Evolutionary conservation across 2,888 invertebrate genomes (phyloP), one percentile per base, ranked within the genome.

Genomic region (Lasioglossum zephyrum): DNA sequence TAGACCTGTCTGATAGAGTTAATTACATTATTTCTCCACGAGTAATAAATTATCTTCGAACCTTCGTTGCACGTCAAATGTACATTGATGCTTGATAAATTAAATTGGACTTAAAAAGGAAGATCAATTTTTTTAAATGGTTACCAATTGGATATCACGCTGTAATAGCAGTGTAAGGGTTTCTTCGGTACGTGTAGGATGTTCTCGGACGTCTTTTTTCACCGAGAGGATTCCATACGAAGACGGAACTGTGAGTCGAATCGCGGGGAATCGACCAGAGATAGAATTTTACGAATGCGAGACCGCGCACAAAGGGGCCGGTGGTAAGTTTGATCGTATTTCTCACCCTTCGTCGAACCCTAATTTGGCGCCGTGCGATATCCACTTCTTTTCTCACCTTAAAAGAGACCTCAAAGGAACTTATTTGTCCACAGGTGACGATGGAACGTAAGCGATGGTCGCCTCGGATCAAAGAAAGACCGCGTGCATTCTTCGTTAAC

Each of bases 361-460:
- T n/a, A 36, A 49, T 53, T 36, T n/a, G 81, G 53, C 41, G 66
- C 22, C 73, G 66, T 83, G 73, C 63, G 44, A 44, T 73, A 73
- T 47, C 31, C 73, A 31, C 73, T 73, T 73, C 73, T 44, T 47
- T 31, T 47, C 49, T 73, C 44, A 47, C 47, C 44, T 73, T 73
- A 49, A 73, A 31, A 16, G 49, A 73, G 47, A 73, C 69, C 69
- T 69, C 69, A 69, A 69, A 69, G 69, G 69, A 39, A 69, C 36
- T 22, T 69, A 69, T 69, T 69, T 69, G 39, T 69, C 69, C 69
- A 69, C 39, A n/a, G 69, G 39, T 57, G 60, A 57, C 66, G 70
- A 26, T 47, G 57, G 26, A 26, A 70, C 69, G 47, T 60, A 82
- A 75, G 70, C 75, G 74, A n/a, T 22, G 57, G 47, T 49, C 9